Conservation (phyloP, 2,888 invertebrate species). For the Troides aeacus region DNA sequence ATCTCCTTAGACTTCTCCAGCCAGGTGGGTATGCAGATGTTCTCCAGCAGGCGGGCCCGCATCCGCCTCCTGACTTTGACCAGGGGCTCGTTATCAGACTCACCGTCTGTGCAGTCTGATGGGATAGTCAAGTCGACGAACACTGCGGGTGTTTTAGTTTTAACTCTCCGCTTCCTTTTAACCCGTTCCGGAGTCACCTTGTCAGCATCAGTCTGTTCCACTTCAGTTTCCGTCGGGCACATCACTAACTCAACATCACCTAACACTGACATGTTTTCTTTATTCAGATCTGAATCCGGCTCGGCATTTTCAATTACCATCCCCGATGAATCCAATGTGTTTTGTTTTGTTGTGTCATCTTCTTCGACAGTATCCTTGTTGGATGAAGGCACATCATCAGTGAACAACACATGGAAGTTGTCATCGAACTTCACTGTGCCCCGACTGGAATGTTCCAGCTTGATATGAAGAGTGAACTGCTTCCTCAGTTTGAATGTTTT, state of each 20-base stretch:
- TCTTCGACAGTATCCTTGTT: constrained; percentile 7
- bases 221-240: constrained; percentile 33
- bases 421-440: constrained; percentile 68
- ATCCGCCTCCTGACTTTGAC: constrained; percentile 37
- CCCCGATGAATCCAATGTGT: background rate
- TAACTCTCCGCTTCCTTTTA: constrained; percentile 36
- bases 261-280: background rate
- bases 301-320: background rate
- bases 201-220: constrained; percentile 25
- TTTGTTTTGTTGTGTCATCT: constrained; percentile 4
- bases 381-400: constrained; percentile 46
- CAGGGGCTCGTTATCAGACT: constrained; percentile 56
- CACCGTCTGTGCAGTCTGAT: constrained; percentile 33
- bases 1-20: constrained; percentile 21
- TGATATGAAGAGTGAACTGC: constrained; percentile 64
- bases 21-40: constrained; percentile 16
- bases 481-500: constrained; percentile 55
- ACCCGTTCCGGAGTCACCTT: constrained; percentile 23
- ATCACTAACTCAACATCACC: constrained; percentile 29
- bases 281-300: background rate
- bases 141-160: constrained; percentile 11
- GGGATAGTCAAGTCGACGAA: constrained; percentile 5
- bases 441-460: constrained; percentile 55
- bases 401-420: constrained; percentile 62
- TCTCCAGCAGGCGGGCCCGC: constrained; percentile 5